Base-by-base conservation (phyloP, 2,888 invertebrate genomes). In the Carpatolechia fugitivella region DNA sequence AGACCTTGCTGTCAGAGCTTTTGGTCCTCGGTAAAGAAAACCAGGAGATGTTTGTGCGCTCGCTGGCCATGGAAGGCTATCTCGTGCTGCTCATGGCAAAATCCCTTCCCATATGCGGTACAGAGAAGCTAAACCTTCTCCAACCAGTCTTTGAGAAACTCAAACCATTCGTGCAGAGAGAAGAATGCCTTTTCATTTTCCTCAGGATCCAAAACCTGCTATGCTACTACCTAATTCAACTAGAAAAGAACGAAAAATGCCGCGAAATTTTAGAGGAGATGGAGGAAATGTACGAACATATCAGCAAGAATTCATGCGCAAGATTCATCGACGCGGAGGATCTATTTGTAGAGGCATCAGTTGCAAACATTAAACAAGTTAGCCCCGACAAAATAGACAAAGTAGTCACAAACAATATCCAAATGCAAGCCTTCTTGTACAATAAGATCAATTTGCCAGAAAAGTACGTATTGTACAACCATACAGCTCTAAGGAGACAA, bases 391-490 rank as follows among this genome's bases (percentile, higher is more conserved):
- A 92, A 72, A 82, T 93, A 16, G 91, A 92, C 61, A 91, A 91
- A 66, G 76, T 93, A 2, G 85, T 91, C 33, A 91, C 92, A 0
- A 93, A 92, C 65, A 93, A 93, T 65, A 80, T 92, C 52, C 92
- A 93, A 65, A 93, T 93, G 92, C 83, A 93, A 65, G 91, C 91
- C 3, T 92, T 92, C 80, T 73, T 92, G 44, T 92, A 92, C 63
- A 92, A 91, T 54, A 92, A 92, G 69, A 68, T 91, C 47, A 91
- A 91, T 54, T 63, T 90, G 57, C 85, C 88, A 6, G 82, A 91
- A 29, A 87, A 90, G 59, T 92, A 92, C 62, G 90, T 91, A 5
- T 65, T 86, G 13, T 91, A 91, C 61, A 91, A 91, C 63, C 93
- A 93, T 62, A 87, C 87, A 50, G 91, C 91, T 49, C 76, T 93